Percentiles rank a stretch among this genome's conserved stretches.
These are phyloP conservation scores for Centropus unirufus DNA, from an alignment of 2,113 vertebrate species.

Conservation along the genomic window DNA sequence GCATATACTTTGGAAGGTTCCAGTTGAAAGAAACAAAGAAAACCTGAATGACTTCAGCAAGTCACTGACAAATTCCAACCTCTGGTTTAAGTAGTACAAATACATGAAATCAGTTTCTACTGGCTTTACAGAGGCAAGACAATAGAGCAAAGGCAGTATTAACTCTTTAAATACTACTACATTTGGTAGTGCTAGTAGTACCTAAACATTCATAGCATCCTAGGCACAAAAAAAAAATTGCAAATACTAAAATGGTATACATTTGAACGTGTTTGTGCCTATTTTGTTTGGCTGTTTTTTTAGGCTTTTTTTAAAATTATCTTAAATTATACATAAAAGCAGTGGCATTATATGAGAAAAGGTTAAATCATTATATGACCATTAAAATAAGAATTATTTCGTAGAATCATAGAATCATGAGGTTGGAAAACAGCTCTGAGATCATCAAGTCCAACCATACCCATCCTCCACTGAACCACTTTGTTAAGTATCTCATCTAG, in stretches of 20 bases:
- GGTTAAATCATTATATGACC: background rate
- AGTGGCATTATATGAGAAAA: background rate
- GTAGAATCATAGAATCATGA: background rate
- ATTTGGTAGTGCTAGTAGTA: background rate
- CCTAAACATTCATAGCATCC: background rate
- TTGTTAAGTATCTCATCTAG: too few relatives aligned
- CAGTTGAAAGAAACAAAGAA: background rate
- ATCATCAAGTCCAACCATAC: too few relatives aligned
- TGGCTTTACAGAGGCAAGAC: background rate
- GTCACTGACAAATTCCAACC: background rate
- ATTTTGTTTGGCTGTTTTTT: background rate
- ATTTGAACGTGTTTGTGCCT: background rate
- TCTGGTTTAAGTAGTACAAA: background rate
- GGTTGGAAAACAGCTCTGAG: too few relatives aligned
- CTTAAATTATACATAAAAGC: background rate
- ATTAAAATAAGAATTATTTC: background rate
- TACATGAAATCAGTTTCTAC: background rate
- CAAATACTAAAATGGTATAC: background rate
- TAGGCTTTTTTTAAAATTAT: too few relatives aligned
- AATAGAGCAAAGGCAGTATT: rapidly evolving
- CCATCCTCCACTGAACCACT: too few relatives aligned
- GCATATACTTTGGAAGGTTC: background rate
- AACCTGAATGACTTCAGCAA: background rate
- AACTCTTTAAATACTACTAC: background rate
- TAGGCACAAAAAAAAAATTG: background rate